phyloP scores from a whole-genome alignment of 2,797 vertebrate genomes.

The Lutjanus argentimaculatus region DNA sequence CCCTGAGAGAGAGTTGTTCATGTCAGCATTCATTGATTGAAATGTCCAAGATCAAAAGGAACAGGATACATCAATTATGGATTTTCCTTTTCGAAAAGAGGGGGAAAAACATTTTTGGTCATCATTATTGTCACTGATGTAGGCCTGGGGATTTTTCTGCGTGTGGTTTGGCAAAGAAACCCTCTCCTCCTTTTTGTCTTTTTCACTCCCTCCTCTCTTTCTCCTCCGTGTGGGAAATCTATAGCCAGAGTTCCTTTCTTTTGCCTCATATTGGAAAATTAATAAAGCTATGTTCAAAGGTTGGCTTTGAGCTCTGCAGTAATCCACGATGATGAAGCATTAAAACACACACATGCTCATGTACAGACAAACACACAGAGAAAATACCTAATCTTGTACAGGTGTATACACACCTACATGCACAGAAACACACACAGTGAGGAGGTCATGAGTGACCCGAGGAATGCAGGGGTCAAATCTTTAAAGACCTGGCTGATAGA shows the following conservation, averaged over 20 bases:
- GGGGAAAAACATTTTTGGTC: conserved; percentile 29
- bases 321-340: conserved; percentile 69
- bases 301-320: conserved; percentile 38
- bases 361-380: conserved; percentile 34
- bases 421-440: conserved; percentile 34
- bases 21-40: conserved; percentile 53
- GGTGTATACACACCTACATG: conserved; percentile 65
- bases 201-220: conserved; percentile 29
- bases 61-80: conserved; percentile 52
- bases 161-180: conserved; percentile 38
- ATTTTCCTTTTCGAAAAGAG: conserved; percentile 53
- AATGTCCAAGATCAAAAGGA: conserved; percentile 59
- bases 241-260: conserved; percentile 50
- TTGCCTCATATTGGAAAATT: conserved; percentile 62
- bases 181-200: conserved; percentile 14
- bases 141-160: conserved; percentile 38
- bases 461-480: conserved; percentile 82
- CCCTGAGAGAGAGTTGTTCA: conserved; percentile 32
- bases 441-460: conserved; percentile 78
- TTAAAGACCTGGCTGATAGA: conserved; percentile 84
- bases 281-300: conserved; percentile 74
- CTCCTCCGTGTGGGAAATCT: conserved; percentile 26
- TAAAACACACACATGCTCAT: conserved; percentile 36
- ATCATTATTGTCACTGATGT: conserved; percentile 55
- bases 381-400: conserved; percentile 70